Conservation (phyloP, 2,113 vertebrate genomes). For the Brachypteracias leptosomus region DNA sequence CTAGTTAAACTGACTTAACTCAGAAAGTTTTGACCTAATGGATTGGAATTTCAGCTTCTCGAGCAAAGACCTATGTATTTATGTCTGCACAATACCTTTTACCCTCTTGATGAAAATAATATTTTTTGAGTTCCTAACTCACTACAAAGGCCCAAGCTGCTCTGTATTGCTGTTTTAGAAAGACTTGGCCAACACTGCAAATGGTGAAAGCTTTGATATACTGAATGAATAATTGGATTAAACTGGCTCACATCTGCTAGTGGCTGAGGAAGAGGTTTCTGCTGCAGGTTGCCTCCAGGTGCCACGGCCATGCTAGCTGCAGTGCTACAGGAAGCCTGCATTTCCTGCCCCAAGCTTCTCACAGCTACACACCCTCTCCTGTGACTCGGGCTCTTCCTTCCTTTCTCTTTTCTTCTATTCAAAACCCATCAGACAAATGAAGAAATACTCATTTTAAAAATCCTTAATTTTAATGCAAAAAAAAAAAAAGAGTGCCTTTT, state of each 20-base stretch:
- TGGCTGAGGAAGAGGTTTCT: not conserved
- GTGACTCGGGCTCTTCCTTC: not conserved
- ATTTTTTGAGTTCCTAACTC: not conserved
- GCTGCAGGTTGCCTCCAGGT: not conserved
- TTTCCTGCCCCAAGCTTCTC: conserved; percentile 19
- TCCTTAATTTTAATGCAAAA: not conserved
- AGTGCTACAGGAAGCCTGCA: not conserved
- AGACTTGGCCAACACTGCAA: not conserved
- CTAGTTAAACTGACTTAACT: not conserved
- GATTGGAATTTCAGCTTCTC: not conserved
- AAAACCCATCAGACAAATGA: not conserved
- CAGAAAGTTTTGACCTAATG: not conserved
- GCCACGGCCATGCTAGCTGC: fast-evolving
- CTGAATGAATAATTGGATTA: not conserved
- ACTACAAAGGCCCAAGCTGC: not conserved
- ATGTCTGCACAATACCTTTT: not conserved
- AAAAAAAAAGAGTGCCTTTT: not conserved
- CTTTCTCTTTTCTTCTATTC: not conserved
- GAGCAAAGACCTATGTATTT: not conserved
- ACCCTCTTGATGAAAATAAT: fast-evolving
- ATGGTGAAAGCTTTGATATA: not conserved
- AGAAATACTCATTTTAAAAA: not conserved
- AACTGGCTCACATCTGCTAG: not conserved
- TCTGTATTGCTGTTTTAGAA: not conserved
- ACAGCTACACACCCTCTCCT: not conserved